Evolutionary conservation across 2,888 invertebrate species (phyloP).

Genomic region (Andricus quercusramuli): DNA sequence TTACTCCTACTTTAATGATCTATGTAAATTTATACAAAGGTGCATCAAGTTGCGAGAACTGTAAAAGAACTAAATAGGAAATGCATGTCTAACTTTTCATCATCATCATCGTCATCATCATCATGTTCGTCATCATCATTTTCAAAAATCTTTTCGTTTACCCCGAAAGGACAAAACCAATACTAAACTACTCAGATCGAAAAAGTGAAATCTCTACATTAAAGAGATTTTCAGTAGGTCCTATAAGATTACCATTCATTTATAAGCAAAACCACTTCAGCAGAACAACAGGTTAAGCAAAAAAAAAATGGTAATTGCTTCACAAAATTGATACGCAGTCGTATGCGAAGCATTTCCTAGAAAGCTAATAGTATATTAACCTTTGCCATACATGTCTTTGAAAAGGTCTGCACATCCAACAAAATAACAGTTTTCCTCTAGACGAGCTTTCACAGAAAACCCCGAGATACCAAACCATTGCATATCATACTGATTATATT

Average conservation of each 20-base stretch:
- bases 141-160: not conserved
- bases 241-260: not conserved
- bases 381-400: constrained; percentile 26
- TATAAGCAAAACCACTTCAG: not conserved
- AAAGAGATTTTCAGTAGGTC: not conserved
- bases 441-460: too few species aligned
- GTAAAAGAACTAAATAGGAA: not conserved
- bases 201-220: not conserved
- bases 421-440: constrained; percentile 10
- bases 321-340: constrained; percentile 25
- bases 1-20: not conserved
- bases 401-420: constrained; percentile 19
- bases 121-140: not conserved
- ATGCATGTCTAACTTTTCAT: not conserved
- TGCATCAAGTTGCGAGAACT: not conserved
- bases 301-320: constrained; percentile 18
- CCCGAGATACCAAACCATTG: too few species aligned
- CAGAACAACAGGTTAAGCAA: not conserved
- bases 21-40: not conserved
- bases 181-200: not conserved
- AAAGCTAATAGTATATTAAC: constrained; percentile 31
- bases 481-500: too few species aligned
- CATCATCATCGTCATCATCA: not conserved
- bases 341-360: constrained; percentile 13
- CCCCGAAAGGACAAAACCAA: not conserved